Evolutionary conservation across 1,140 invertebrate genomes (phyloP).

Genomic region (Grapholita molesta): DNA sequence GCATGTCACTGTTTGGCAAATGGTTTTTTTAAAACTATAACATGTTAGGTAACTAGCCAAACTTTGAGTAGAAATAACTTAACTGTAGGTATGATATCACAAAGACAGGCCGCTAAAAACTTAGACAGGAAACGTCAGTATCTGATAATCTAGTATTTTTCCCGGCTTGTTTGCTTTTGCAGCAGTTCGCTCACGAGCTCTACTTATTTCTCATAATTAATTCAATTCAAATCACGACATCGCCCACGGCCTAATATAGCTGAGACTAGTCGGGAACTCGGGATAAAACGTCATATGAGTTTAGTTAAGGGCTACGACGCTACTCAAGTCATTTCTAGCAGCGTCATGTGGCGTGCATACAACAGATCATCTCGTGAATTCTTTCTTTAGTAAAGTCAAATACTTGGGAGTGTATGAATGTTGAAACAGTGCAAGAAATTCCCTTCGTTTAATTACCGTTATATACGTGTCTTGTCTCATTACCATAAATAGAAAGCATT

Average conservation of each 20-base stretch:
- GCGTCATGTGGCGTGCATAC: neutral
- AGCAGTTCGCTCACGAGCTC: constrained; percentile 48
- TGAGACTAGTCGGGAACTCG: constrained; percentile 31
- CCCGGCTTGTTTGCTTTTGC: constrained; percentile 53
- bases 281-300: neutral
- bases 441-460: neutral
- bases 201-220: constrained; percentile 68
- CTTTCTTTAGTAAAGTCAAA: neutral
- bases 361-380: neutral
- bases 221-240: constrained; percentile 75
- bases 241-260: constrained; percentile 67
- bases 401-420: neutral
- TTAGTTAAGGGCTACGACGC: neutral
- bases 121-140: constrained; percentile 15
- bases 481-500: neutral
- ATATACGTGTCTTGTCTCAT: neutral
- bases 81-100: too few relatives aligned
- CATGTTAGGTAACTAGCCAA: neutral
- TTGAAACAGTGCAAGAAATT: neutral
- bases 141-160: constrained; percentile 50
- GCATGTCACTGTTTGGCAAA: neutral
- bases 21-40: neutral
- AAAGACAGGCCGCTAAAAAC: too few relatives aligned
- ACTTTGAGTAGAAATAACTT: neutral
- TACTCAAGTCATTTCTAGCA: neutral